These are phyloP conservation scores for Sebastolobus alascanus DNA, from an alignment of 2,797 vertebrate species.

Conservation along the genomic window DNA sequence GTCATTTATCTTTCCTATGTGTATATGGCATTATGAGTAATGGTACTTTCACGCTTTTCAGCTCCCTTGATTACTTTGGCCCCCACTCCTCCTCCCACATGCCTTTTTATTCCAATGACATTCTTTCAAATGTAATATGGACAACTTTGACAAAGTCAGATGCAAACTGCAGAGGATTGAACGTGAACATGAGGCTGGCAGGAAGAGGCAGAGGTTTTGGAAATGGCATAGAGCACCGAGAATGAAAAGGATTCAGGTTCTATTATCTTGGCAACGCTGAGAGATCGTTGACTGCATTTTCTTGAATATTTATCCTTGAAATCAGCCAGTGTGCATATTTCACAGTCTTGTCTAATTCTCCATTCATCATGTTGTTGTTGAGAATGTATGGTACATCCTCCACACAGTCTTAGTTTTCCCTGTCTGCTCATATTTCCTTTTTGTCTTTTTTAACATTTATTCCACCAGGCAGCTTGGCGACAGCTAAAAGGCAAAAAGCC, in stretches of 20 bases:
- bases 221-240: conserved; percentile 30
- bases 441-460: conserved; percentile 15
- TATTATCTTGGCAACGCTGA: conserved; percentile 16
- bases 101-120: conserved; percentile 77
- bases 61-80: conserved; percentile 84
- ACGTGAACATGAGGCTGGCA: conserved; percentile 23
- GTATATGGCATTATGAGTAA: conserved; percentile 84
- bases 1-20: conserved; percentile 83
- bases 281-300: neutral
- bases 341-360: conserved; percentile 9
- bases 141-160: conserved; percentile 81
- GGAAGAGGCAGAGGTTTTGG: conserved; percentile 31
- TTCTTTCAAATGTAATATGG: conserved; percentile 73
- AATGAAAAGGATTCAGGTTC: conserved; percentile 22
- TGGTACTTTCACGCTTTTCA: conserved; percentile 85
- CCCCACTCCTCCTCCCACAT: conserved; percentile 67
- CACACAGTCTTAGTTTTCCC: neutral
- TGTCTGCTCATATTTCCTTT: neutral
- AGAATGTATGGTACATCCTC: conserved; percentile 1
- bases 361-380: conserved; percentile 8
- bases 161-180: conserved; percentile 48
- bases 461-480: neutral
- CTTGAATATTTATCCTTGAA: conserved; percentile 9
- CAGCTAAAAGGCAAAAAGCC: neutral
- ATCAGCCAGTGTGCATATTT: conserved; percentile 24